Evolutionary conservation across 2,113 vertebrate species (phyloP).

Genomic region (Myocastor coypus): DNA sequence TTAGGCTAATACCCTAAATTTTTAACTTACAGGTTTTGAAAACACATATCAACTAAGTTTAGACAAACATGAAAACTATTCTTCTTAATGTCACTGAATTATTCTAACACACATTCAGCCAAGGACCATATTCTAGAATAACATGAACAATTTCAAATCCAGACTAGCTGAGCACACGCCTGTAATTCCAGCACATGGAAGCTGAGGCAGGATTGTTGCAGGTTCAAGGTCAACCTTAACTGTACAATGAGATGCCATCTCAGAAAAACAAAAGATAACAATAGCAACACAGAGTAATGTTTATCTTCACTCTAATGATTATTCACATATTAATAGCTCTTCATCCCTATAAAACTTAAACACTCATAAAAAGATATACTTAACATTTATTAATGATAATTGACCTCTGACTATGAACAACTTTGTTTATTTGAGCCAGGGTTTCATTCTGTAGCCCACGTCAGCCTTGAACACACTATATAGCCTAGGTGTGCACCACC

Average conservation of each 20-base stretch:
- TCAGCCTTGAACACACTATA: no score
- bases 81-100: background rate
- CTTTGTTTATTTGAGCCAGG: background rate
- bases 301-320: constrained; percentile 47
- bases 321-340: constrained; percentile 6
- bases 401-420: background rate
- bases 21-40: constrained; percentile 9
- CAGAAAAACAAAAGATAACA: background rate
- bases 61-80: background rate
- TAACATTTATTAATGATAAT: background rate
- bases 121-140: background rate
- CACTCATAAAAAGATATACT: constrained; percentile 13
- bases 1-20: background rate
- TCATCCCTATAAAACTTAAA: background rate
- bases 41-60: background rate
- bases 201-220: background rate
- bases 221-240: background rate
- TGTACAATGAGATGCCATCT: background rate
- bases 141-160: background rate
- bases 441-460: background rate
- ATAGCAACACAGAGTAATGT: background rate
- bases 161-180: background rate
- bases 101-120: background rate
- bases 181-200: background rate
- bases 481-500: background rate